These are phyloP conservation scores for Hermaeophaga mercurialis DNA, from an alignment of 2,888 invertebrate genomes.

Conservation along the genomic window DNA sequence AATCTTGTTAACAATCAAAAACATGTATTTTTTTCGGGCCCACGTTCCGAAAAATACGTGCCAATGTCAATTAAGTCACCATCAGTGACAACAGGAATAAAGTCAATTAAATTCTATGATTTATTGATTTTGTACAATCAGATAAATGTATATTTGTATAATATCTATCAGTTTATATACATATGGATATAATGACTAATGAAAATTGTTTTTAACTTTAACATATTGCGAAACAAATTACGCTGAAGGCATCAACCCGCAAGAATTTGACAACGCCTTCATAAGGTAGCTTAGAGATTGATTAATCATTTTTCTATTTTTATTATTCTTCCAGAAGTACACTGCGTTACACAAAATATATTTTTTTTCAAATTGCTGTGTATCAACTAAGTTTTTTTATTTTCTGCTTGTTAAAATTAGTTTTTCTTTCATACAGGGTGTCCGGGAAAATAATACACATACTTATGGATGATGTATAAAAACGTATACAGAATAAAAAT, in stretches of 20 bases:
- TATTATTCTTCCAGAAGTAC: too few species aligned
- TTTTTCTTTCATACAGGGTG: too few species aligned
- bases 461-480: too few species aligned
- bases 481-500: too few species aligned
- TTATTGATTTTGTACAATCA: conserved; percentile 5
- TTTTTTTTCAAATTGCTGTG: too few species aligned
- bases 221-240: not conserved
- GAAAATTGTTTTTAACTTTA: not conserved
- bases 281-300: not conserved
- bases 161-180: too few species aligned
- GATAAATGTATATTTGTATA: conserved; percentile 3
- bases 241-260: not conserved
- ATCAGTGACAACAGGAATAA: not conserved
- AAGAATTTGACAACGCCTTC: conserved; percentile 11
- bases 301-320: not conserved
- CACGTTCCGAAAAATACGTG: not conserved
- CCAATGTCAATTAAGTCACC: conserved; percentile 1
- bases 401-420: too few species aligned
- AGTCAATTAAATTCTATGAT: conserved; percentile 5
- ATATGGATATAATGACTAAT: not conserved
- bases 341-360: too few species aligned
- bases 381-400: too few species aligned
- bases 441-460: too few species aligned
- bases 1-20: too few species aligned
- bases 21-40: too few species aligned